Percentiles rank a stretch among this genome's conserved stretches.
phyloP scores from a whole-genome alignment of 2,797 vertebrate species.

The Taeniopygia guttata region DNA sequence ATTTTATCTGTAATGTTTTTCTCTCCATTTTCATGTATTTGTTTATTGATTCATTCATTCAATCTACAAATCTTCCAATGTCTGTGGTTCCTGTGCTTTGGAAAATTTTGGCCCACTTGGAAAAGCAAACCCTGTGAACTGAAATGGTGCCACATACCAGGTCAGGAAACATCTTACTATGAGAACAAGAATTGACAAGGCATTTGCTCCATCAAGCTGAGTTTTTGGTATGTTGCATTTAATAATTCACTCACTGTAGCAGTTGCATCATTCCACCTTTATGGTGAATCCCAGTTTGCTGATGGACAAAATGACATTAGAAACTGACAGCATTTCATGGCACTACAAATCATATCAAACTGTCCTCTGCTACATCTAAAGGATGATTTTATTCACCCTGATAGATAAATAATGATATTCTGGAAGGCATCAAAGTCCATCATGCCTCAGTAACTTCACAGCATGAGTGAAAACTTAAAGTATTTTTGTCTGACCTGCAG shows the following conservation, averaged over 20 bases:
- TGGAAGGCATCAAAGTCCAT: neutral
- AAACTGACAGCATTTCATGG: neutral
- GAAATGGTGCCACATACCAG: neutral
- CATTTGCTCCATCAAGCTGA: neutral
- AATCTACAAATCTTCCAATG: neutral
- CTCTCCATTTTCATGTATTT: neutral
- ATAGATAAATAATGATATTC: neutral
- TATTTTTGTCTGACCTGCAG: neutral
- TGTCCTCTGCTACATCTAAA: neutral
- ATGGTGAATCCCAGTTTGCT: neutral
- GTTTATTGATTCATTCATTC: neutral
- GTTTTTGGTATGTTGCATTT: neutral
- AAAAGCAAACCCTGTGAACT: neutral
- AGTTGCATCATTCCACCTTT: neutral
- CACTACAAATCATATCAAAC: neutral
- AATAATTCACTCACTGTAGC: neutral
- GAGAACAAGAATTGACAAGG: neutral
- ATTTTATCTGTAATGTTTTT: neutral
- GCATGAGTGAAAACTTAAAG: neutral
- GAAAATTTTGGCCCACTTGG: neutral
- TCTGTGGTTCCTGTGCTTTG: neutral
- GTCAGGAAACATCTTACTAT: neutral
- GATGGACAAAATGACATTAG: neutral
- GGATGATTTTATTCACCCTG: neutral
- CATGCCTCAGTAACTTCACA: neutral